Evolutionary conservation across 2,888 invertebrate genomes (phyloP).

Genomic region (Odontothrips loti): DNA sequence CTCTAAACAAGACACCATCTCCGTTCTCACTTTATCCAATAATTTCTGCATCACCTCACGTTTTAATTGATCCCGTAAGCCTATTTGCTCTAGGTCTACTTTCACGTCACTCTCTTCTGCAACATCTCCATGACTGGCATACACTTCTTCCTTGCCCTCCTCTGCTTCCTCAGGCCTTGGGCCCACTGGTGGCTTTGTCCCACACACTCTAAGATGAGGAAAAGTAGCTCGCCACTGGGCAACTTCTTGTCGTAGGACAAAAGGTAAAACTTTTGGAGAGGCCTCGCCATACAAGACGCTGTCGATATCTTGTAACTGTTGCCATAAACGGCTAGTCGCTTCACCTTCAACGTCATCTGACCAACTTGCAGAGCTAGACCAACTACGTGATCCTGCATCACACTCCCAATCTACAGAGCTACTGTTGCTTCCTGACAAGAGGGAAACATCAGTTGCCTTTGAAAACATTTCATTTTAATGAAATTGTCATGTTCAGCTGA

Average conservation of each 20-base stretch:
- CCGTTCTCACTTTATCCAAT: neutral
- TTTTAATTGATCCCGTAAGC: neutral
- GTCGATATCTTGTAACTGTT: constrained; percentile 2
- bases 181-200: neutral
- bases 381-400: neutral
- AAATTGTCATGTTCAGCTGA: neutral
- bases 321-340: neutral
- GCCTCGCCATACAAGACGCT: neutral
- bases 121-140: neutral
- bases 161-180: neutral
- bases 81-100: neutral
- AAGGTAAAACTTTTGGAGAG: neutral
- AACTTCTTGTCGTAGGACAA: neutral
- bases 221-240: constrained; percentile 6
- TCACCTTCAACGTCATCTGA: constrained; percentile 4
- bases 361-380: constrained; percentile 12
- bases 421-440: neutral
- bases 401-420: constrained; percentile 6
- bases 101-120: neutral
- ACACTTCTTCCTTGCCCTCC: neutral
- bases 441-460: neutral
- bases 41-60: neutral
- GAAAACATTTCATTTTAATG: constrained; percentile 6
- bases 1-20: neutral
- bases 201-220: neutral